phyloP scores from a whole-genome alignment of 2,888 invertebrate genomes.

The Tetrapedia diversipes region DNA sequence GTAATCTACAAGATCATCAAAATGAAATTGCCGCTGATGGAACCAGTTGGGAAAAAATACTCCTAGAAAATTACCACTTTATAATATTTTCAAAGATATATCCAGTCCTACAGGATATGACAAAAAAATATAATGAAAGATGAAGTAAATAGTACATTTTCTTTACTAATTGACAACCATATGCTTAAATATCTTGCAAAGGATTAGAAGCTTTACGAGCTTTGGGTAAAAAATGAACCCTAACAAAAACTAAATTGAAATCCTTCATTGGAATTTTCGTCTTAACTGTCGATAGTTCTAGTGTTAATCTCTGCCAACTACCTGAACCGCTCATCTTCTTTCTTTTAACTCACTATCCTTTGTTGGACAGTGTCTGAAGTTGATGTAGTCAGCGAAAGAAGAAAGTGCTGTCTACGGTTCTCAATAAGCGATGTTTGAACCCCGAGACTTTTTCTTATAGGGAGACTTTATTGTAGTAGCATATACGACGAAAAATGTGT shows the following conservation, averaged over 20 bases:
- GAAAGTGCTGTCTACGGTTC: too few species aligned
- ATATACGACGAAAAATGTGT: too few species aligned
- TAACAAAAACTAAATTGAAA: conserved; percentile 5
- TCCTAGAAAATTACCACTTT: conserved; percentile 17
- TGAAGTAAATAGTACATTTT: conserved; percentile 1
- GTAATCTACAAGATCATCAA: neutral
- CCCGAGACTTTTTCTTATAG: too few species aligned
- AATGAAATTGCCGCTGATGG: conserved; percentile 12
- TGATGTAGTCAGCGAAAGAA: too few species aligned
- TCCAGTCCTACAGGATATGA: conserved; percentile 26
- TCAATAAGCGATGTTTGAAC: too few species aligned
- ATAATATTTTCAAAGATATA: conserved; percentile 30
- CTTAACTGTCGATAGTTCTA: too few species aligned
- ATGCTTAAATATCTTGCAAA: conserved; percentile 26
- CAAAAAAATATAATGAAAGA: conserved; percentile 26
- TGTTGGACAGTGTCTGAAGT: too few species aligned
- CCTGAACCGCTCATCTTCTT: too few species aligned
- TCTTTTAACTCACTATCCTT: too few species aligned
- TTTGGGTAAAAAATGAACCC: conserved; percentile 13
- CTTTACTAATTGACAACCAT: conserved; percentile 1
- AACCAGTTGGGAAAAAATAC: conserved; percentile 15
- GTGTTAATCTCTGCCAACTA: too few species aligned
- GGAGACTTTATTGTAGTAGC: too few species aligned
- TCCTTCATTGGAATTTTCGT: too few species aligned
- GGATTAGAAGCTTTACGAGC: conserved; percentile 16